These are phyloP conservation scores for Lepidostoma basale DNA, from an alignment of 1,140 invertebrate genomes.

Conservation along the genomic window DNA sequence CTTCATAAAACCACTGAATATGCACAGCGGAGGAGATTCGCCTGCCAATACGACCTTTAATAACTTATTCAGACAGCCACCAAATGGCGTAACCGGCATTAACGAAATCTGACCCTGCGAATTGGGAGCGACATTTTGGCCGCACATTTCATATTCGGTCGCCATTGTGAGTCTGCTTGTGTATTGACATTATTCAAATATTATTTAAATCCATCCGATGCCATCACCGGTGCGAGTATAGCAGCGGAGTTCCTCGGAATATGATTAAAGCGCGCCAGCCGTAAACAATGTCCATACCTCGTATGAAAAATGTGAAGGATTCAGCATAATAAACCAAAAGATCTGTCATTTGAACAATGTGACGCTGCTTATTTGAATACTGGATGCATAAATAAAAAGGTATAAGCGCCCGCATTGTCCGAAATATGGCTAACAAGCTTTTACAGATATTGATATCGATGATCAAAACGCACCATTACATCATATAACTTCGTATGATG, in stretches of 20 bases:
- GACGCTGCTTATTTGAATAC: constrained; percentile 28
- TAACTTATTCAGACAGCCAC: neutral
- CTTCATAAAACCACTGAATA: too few species aligned
- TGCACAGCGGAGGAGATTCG: too few species aligned
- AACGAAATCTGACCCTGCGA: constrained; percentile 16
- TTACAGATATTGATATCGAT: too few species aligned
- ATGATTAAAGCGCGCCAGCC: constrained; percentile 19
- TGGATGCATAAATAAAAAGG: constrained; percentile 28
- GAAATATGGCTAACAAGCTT: constrained; percentile 7
- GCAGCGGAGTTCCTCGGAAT: constrained; percentile 12
- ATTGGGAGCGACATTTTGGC: constrained; percentile 18
- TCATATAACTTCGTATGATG: too few species aligned
- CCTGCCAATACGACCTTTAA: too few species aligned
- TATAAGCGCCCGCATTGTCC: neutral
- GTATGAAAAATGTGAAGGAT: constrained; percentile 31
- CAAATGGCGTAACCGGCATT: neutral
- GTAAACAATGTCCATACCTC: constrained; percentile 24
- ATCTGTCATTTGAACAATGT: constrained; percentile 30
- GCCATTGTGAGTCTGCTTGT: constrained; percentile 24
- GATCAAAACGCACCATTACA: too few species aligned
- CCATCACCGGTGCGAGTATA: neutral
- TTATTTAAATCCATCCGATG: constrained; percentile 29
- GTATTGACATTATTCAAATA: constrained; percentile 30
- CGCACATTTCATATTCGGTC: constrained; percentile 22
- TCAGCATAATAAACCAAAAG: constrained; percentile 30